Evolutionary conservation across 2,113 vertebrate genomes (phyloP).

Genomic region (Mastomys coucha): DNA sequence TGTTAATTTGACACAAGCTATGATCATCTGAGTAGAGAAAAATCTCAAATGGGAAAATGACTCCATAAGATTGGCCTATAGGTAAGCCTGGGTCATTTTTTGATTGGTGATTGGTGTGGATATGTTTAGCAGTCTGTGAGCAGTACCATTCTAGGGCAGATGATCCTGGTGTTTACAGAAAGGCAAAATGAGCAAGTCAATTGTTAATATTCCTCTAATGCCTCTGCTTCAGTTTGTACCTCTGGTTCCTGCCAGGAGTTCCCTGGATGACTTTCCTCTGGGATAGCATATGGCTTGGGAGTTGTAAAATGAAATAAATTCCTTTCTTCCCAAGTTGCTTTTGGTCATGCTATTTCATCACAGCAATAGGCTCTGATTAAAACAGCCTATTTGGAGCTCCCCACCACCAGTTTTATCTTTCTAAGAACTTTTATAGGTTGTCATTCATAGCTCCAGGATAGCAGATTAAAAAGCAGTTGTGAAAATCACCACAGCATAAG

Average conservation of each 20-base stretch:
- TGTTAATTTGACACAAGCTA: neutral
- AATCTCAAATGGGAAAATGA: neutral
- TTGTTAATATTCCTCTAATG: neutral
- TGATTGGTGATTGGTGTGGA: neutral
- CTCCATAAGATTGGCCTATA: neutral
- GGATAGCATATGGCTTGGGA: neutral
- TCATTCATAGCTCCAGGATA: constrained; percentile 70
- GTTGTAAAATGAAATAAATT: neutral
- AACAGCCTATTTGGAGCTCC: neutral
- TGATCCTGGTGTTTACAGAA: neutral
- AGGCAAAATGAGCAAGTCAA: neutral
- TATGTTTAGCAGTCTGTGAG: neutral
- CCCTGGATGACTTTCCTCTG: no score
- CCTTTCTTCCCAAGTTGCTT: neutral
- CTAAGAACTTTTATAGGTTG: constrained; percentile 56
- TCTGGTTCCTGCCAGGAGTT: neutral
- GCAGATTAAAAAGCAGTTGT: constrained; percentile 69
- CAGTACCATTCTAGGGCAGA: no score
- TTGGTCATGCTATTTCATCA: neutral
- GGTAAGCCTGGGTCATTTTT: neutral
- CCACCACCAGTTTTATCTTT: constrained; percentile 21
- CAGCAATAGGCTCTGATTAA: neutral
- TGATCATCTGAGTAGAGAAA: neutral
- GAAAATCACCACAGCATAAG: constrained; percentile 55
- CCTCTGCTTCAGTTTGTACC: neutral